Evolutionary conservation across 2,113 vertebrate species (phyloP), one percentile per base, ranked within the genome.

Genomic region (Chrysemys picta): DNA sequence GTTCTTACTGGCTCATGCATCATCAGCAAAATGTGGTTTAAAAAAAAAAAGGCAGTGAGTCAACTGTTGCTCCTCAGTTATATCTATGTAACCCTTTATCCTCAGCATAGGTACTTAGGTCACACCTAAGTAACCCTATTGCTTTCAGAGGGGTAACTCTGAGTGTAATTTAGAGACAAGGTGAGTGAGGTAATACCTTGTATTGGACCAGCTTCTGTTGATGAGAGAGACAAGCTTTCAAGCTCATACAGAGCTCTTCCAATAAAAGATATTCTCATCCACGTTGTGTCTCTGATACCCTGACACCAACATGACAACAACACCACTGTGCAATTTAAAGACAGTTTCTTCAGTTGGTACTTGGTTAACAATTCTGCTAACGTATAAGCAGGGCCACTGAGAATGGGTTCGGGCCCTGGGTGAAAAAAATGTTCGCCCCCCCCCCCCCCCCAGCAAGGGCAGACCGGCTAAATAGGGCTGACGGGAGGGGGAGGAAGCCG

Each of bases 1-100:
- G 2, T 25, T 56, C 59, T 93, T 82, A 38, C 42, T 84, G 49
- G 90, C 57, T 85, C 8, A 16, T 6, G 5, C 4, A 79, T 53
- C 8, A n/a, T 24, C 7, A 19, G 4, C 45, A 10, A 2, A 50
- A 0, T 1, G 57, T 27, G 57, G 27, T 27, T 59, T 59, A 59
- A 91, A 11, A 62, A 4, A 1, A 72, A 38, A 4, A 87, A 42
- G 42, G 69, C 85, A 76, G 16, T 42, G 65, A 6, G 85, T 8
- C 4, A 90, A 72, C 83, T 1, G 0, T 87, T 90, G 56, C 10
- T 59, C 2, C 78, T 76, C 83, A 42, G 12, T 54, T 89, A 2
- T 52, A 56, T 21, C 5, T 78, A 54, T 2, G 80, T 3, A 47
- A 78, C 35, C 54, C 89, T 85, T 59, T 25, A 78, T 82, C 75